These are phyloP conservation scores for Chroicocephalus ridibundus DNA, from an alignment of 2,113 vertebrate species.

Conservation along the genomic window DNA sequence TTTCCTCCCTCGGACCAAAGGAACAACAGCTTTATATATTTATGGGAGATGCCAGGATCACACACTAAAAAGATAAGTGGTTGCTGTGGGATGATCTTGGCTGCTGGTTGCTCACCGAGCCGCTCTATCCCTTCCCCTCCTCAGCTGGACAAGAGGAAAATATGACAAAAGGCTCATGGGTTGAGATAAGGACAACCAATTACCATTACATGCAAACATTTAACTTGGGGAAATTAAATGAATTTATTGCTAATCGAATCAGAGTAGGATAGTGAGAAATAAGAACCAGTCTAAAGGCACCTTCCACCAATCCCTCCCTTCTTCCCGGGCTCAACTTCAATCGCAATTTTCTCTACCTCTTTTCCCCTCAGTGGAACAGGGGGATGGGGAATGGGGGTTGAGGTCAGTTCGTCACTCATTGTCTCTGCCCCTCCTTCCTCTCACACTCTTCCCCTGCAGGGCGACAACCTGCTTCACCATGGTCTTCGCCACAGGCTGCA, in stretches of 20 bases:
- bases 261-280: not conserved
- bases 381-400: not conserved
- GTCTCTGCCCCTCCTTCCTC: not conserved
- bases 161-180: not conserved
- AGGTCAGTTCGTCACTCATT: fast-evolving
- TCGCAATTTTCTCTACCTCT: not conserved
- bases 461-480: not conserved
- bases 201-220: not conserved
- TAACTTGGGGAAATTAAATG: not conserved
- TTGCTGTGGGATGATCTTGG: not conserved
- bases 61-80: not conserved
- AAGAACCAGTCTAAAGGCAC: not conserved
- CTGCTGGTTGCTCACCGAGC: not conserved
- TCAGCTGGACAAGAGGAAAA: not conserved
- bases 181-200: not conserved
- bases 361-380: fast-evolving
- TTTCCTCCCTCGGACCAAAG: not conserved
- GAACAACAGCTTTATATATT: not conserved
- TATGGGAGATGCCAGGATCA: not conserved
- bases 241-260: not conserved
- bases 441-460: not conserved
- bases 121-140: fast-evolving
- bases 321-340: not conserved
- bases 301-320: not conserved
- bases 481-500: fast-evolving